These are phyloP conservation scores for Orthosia incerta DNA, from an alignment of 2,888 invertebrate genomes.

Conservation along the genomic window DNA sequence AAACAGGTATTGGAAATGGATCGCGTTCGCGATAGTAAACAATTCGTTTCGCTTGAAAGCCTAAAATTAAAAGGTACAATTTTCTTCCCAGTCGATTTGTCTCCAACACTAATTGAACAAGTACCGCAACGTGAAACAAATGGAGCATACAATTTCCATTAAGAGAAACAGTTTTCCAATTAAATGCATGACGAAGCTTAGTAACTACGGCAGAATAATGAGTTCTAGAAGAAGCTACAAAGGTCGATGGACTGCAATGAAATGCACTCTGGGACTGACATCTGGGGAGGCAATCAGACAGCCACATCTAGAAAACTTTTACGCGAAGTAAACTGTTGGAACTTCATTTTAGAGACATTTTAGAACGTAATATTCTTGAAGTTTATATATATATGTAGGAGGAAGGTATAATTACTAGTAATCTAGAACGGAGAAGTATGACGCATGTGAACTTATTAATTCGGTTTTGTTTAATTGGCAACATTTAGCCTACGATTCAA, in stretches of 20 bases:
- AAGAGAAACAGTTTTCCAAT: conserved; percentile 43
- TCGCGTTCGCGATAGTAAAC: background rate
- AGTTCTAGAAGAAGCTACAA: conserved; percentile 33
- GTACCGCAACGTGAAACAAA: conserved; percentile 30
- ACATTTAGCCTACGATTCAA: no score
- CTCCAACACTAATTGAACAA: conserved; percentile 27
- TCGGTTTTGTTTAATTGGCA: no score
- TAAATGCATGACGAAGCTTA: conserved; percentile 33
- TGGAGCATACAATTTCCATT: conserved; percentile 41
- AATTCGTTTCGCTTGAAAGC: background rate
- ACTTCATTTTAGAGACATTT: conserved; percentile 23
- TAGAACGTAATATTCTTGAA: conserved; percentile 11
- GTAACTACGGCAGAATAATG: conserved; percentile 37
- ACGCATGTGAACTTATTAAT: no score
- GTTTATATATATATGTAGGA: conserved; percentile 18
- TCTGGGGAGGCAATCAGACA: conserved; percentile 36
- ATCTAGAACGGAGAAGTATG: no score
- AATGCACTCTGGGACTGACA: conserved; percentile 32
- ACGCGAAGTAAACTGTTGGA: conserved; percentile 13
- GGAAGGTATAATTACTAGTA: no score
- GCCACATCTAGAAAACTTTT: conserved; percentile 32
- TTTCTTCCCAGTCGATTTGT: background rate
- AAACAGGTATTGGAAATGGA: background rate
- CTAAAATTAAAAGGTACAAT: conserved; percentile 6
- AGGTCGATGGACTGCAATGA: conserved; percentile 47